These are phyloP conservation scores for Tetramorium parvispinum DNA, from an alignment of 1,140 invertebrate species.

Conservation along the genomic window DNA sequence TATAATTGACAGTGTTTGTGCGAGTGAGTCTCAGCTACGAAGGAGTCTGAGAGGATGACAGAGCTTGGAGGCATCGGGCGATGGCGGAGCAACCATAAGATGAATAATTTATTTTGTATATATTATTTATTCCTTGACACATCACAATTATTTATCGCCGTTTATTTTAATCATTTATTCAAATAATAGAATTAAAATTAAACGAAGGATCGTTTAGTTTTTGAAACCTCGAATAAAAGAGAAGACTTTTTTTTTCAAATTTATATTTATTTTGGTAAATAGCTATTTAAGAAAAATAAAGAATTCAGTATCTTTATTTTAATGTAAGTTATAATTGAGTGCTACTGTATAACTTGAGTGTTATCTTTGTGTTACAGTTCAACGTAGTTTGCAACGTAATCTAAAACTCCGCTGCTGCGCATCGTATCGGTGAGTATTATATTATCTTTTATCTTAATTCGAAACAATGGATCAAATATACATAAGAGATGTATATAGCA, in stretches of 20 bases:
- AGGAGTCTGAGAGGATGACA: background rate
- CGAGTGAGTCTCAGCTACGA: background rate
- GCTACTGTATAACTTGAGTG: background rate
- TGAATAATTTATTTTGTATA: background rate
- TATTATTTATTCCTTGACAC: background rate
- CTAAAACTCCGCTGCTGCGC: background rate
- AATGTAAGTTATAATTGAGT: background rate
- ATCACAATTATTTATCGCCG: background rate
- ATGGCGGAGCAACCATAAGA: background rate
- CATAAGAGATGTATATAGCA: background rate
- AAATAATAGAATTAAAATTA: background rate
- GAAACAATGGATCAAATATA: background rate
- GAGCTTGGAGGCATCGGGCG: background rate
- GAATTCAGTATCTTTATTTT: background rate
- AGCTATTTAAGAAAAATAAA: background rate
- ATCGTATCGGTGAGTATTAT: background rate
- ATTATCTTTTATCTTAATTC: conserved; percentile 6
- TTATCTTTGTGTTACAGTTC: background rate
- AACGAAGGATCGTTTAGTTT: background rate
- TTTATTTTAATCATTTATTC: background rate
- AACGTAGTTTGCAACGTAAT: background rate
- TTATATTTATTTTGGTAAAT: background rate
- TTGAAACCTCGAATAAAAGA: background rate
- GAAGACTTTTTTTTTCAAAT: background rate
- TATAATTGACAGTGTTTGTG: background rate